Base-by-base conservation (phyloP, 2,888 invertebrate genomes). In the Octonoba sinensis region DNA sequence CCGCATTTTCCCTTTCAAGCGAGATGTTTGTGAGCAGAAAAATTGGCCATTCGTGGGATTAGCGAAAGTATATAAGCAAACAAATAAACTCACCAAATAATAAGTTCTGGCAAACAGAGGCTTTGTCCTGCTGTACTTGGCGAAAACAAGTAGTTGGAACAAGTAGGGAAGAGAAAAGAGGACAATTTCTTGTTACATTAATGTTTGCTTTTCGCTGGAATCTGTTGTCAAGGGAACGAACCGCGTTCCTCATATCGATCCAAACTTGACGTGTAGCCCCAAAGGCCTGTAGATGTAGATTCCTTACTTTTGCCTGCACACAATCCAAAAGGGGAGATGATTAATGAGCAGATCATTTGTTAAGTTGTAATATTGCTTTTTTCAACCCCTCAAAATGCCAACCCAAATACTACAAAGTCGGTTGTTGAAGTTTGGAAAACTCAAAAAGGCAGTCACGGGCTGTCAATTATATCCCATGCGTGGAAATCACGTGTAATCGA, bases 171-270 rank as follows among this genome's bases (percentile, higher is more conserved):
- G 65, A 71, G 77, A 71, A 73, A 79, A 74, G 73, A 49, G 71
- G 65, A 51, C 73, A 57, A 70, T 69, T 36, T 74, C 74, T 75
- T 75, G 75, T 82, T 75, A 65, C 81, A 70, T 82, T 70, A 82
- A 82, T 82, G 81, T 82, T 82, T 82, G 81, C 81, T 75, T 82
- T 82, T 82, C 75, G 75, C 65, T 65, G 73, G 74, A 71, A 70
- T 71, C 69, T 65, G 74, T 74, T 75, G 70, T 65, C 75, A 74
- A 82, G 75, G 81, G 75, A 71, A 82, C 74, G 65, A 56, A 73
- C 79, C 73, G 64, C 54, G 72, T 81, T 69, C 73, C 67, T 73
- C 69, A 54, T 81, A 81, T 81, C 73, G 79, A 81, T 73, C 69
- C 72, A 24, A 46, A 18, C 67, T 73, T 54, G 79, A 73, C 73